These are phyloP conservation scores for Zalophus californianus DNA, from an alignment of 2,797 vertebrate genomes.

Conservation along the genomic window DNA sequence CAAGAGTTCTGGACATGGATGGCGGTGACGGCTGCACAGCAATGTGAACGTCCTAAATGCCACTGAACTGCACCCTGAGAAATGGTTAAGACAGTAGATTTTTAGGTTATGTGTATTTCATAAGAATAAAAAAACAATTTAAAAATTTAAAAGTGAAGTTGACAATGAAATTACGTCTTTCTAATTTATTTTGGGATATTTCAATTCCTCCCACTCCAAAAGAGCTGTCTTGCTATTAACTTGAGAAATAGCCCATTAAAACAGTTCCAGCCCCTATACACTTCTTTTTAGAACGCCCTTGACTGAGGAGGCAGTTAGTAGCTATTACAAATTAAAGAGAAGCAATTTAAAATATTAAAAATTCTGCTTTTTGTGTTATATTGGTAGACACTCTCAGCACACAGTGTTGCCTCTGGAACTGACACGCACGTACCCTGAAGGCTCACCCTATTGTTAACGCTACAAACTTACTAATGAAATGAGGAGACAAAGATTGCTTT, in stretches of 20 bases:
- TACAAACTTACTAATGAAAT: slow-evolving; percentile 52
- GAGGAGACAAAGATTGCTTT: neutral
- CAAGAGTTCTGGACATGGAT: neutral
- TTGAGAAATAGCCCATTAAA: slow-evolving; percentile 5
- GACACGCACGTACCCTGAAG: neutral
- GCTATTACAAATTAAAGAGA: neutral
- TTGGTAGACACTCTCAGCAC: neutral
- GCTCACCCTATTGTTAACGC: neutral
- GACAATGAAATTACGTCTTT: neutral
- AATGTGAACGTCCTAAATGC: neutral
- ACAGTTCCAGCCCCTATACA: neutral
- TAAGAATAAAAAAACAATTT: neutral
- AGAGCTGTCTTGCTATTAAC: neutral
- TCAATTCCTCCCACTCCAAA: neutral
- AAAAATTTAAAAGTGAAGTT: neutral
- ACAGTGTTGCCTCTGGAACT: neutral
- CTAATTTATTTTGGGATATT: neutral
- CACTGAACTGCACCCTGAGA: neutral
- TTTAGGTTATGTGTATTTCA: neutral
- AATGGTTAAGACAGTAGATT: neutral
- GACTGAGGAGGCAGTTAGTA: neutral
- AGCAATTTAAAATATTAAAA: slow-evolving; percentile 20
- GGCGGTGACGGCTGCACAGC: neutral
- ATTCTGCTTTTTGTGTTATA: neutral
- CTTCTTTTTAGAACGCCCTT: slow-evolving; percentile 15